Evolutionary conservation across 2,113 vertebrate genomes (phyloP).

Genomic region (Herpailurus yagouaroundi): DNA sequence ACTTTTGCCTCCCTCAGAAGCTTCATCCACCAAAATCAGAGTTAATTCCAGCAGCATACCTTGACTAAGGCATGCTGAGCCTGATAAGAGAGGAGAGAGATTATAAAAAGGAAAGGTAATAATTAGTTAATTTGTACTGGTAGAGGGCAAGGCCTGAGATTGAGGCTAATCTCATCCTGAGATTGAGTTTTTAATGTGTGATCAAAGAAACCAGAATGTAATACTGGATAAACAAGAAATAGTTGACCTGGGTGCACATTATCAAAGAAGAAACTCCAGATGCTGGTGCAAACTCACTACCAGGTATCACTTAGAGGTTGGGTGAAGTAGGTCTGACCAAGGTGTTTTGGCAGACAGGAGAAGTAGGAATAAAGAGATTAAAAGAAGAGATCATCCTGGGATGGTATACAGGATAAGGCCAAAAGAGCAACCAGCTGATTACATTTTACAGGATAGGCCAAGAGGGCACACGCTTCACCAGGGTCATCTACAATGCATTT

Average conservation of each 20-base stretch:
- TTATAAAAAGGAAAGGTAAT: not conserved
- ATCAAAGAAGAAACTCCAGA: not conserved
- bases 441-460: not conserved
- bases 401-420: not conserved
- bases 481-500: not conserved
- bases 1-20: not conserved
- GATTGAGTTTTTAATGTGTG: not conserved
- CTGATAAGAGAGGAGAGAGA: not conserved
- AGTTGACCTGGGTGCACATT: no score
- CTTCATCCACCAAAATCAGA: not conserved
- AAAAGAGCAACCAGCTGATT: not conserved
- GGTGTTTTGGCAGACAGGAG: not conserved
- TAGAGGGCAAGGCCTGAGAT: not conserved
- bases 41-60: not conserved
- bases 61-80: not conserved
- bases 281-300: not conserved
- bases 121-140: not conserved
- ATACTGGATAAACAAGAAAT: not conserved
- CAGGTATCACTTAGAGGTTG: not conserved
- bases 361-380: not conserved
- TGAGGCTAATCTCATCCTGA: not conserved
- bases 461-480: not conserved
- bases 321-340: not conserved
- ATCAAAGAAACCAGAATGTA: not conserved
- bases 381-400: not conserved